phyloP scores from a whole-genome alignment of 2,797 vertebrate species.

The Acrocephalus scirpaceus region DNA sequence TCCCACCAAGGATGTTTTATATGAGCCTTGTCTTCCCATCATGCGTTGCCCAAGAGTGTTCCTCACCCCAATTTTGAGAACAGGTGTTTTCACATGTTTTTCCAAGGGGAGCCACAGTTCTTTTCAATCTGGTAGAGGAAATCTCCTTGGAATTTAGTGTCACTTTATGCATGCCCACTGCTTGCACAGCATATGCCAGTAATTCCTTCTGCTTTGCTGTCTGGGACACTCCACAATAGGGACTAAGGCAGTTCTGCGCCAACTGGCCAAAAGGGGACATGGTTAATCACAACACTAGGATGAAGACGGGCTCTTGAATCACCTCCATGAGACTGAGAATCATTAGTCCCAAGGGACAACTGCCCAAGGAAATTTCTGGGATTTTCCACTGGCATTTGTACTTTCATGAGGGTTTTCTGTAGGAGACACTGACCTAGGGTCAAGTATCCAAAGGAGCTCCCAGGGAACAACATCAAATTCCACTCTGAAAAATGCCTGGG shows the following conservation, averaged over 20 bases:
- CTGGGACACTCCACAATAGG: not conserved
- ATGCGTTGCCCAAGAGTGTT: not conserved
- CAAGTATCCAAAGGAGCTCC: not conserved
- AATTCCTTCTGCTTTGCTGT: not conserved
- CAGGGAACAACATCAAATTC: not conserved
- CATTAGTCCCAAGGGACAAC: not conserved
- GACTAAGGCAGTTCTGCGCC: not conserved
- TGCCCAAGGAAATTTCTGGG: not conserved
- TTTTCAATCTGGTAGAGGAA: not conserved
- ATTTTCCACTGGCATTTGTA: conserved; percentile 45
- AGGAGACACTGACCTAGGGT: not conserved
- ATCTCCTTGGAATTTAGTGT: conserved; percentile 5
- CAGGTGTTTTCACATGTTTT: not conserved
- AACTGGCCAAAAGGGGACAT: not conserved
- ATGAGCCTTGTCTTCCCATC: not conserved
- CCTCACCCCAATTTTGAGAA: not conserved
- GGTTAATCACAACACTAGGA: not conserved
- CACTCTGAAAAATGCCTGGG: not conserved
- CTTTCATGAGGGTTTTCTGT: conserved; percentile 23
- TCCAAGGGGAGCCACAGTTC: not conserved
- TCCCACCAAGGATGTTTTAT: not conserved
- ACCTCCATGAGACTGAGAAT: not conserved
- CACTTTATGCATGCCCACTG: not conserved
- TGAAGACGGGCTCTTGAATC: not conserved
- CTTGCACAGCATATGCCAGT: not conserved